Conservation (phyloP, 1,140 invertebrate species). For the Macrotrachela quadricornifera region DNA sequence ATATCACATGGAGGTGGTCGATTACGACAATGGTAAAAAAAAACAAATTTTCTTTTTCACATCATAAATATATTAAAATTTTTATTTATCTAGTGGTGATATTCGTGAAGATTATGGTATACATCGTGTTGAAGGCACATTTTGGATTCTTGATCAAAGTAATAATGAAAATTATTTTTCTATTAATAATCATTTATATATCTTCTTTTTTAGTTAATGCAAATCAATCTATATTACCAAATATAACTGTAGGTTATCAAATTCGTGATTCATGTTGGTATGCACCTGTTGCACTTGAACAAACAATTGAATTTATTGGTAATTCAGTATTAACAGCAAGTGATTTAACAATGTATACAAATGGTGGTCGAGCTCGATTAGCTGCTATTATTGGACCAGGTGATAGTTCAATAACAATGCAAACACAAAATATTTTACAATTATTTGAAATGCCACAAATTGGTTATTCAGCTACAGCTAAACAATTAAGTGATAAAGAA, state of each 20-base stretch:
- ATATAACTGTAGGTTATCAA: constrained; percentile 48
- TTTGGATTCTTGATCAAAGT: constrained; percentile 34
- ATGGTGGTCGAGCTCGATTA: constrained; percentile 29
- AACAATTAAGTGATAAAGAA: constrained; percentile 51
- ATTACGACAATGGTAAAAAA: too few species aligned
- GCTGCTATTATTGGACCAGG: constrained; percentile 49
- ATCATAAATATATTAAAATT: too few species aligned
- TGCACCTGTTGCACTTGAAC: constrained; percentile 51
- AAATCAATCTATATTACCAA: constrained; percentile 30
- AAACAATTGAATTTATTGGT: constrained; percentile 49
- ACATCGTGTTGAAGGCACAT: constrained; percentile 48
- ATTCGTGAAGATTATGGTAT: constrained; percentile 52
- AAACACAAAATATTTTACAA: constrained; percentile 58
- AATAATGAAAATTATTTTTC: too few species aligned
- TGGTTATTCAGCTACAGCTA: constrained; percentile 55
- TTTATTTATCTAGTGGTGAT: constrained; percentile 11
- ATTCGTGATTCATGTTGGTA: constrained; percentile 61
- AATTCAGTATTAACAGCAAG: constrained; percentile 32
- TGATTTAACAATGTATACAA: neutral
- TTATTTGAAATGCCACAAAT: constrained; percentile 58
- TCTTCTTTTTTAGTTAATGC: constrained; percentile 13
- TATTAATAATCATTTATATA: too few species aligned
- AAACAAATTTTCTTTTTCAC: too few species aligned
- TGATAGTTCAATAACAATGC: constrained; percentile 43
- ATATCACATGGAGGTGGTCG: too few species aligned